These are phyloP conservation scores for Apodemus sylvaticus DNA, from an alignment of 2,113 vertebrate species.

Conservation along the genomic window DNA sequence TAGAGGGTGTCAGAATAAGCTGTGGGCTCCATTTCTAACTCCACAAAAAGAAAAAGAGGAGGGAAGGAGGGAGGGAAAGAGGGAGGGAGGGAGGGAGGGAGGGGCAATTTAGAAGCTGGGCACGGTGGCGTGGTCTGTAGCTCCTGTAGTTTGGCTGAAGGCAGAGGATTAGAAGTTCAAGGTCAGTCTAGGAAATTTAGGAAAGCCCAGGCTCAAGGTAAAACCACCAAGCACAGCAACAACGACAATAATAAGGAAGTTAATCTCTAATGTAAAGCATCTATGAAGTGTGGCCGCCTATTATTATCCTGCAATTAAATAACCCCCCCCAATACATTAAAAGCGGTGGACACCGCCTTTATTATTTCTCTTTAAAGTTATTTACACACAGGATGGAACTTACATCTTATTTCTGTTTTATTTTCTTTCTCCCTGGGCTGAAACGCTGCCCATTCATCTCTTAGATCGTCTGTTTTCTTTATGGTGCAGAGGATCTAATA, in stretches of 20 bases:
- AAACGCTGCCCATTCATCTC: slow-evolving; percentile 82
- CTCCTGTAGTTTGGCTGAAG: background rate
- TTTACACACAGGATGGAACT: slow-evolving; percentile 80
- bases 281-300: background rate
- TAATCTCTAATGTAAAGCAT: background rate
- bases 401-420: slow-evolving; percentile 82
- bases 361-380: slow-evolving; percentile 86
- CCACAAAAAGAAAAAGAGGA: background rate
- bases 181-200: background rate
- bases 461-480: slow-evolving; percentile 80
- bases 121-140: background rate
- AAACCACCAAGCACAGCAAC: background rate
- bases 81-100: background rate
- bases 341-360: slow-evolving; percentile 81
- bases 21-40: background rate
- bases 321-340: slow-evolving; percentile 67
- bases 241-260: background rate
- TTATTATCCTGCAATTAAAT: slow-evolving; percentile 56
- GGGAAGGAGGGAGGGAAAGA: no score
- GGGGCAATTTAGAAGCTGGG: background rate
- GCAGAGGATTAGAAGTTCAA: background rate
- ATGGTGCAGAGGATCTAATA: slow-evolving; percentile 80
- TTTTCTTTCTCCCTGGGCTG: slow-evolving; percentile 82
- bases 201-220: background rate
- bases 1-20: background rate